Base-by-base conservation (phyloP, 2,797 vertebrate genomes). In the Crenuchus spilurus region DNA sequence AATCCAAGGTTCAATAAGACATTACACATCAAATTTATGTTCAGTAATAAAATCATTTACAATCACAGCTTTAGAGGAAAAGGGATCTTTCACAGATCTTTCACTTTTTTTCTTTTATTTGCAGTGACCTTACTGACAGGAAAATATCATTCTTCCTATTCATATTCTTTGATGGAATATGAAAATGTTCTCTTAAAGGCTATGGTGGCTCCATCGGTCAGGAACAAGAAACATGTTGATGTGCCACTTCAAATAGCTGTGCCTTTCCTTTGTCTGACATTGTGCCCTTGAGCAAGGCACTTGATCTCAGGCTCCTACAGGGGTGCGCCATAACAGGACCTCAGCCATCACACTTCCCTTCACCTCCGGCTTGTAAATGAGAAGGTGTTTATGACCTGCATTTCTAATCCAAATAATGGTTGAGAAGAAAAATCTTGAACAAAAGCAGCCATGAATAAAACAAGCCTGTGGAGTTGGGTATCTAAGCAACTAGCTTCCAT, bases 381-480 rank as follows among this genome's bases (percentile, higher is more conserved):
- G 49, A 22, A 49, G 11, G 30, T 28, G 9, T 11, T 63, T 46
- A n/a, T 14, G 18, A 62, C 13, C 20, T 24, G 22, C 13, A 24
- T 24, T 41, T 33, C 20, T 26, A 3, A 49, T n/a, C 16, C 1
- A 54, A 41, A 42, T 55, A 68, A n/a, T 11, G 37, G 2, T 41
- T 65, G 1, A n/a, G 18, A 54, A 14, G 18, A 41, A 11, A 74
- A 65, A 35, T 24, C 3, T 70, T 74, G 35, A 49, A 42, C 37
- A 70, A 58, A 62, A 58, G 65, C 35, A 63, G 30, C 1, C 3
- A 18, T 26, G 42, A 51, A 70, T 78, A 39, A 48, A 35, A 39
- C 42, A 46, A 39, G 24, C 35, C 42, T 35, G 51, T 22, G 31
- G 39, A 42, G 51, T n/a, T 35, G 33, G 8, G 55, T 70, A 70